A percentile compares a stretch with the other conserved stretches of the same genome.
phyloP scores from a whole-genome alignment of 1,140 invertebrate genomes.

The Sycobia sp. region DNA sequence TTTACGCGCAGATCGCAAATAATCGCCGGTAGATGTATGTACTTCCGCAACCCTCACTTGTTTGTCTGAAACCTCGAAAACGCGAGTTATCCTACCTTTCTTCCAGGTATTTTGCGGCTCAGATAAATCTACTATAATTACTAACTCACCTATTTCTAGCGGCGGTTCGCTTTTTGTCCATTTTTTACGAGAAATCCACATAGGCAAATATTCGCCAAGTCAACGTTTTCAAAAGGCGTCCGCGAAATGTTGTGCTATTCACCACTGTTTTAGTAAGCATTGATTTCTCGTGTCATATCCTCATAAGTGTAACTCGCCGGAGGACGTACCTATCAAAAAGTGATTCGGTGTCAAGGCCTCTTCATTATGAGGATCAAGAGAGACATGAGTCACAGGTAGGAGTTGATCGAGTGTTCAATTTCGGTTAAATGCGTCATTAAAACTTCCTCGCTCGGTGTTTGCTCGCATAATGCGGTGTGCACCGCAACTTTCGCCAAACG shows the following conservation, averaged over 20 bases:
- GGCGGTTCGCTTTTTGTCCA: background rate
- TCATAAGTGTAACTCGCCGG: background rate
- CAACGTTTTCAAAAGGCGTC: constrained; percentile 17
- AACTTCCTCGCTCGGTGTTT: too few relatives aligned
- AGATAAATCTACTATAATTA: background rate
- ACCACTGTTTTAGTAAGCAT: constrained; percentile 1
- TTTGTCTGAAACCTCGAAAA: background rate
- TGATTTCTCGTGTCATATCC: background rate
- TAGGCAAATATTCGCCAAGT: constrained; percentile 7
- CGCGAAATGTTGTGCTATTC: background rate
- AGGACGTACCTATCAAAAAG: too few relatives aligned
- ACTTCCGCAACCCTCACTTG: background rate
- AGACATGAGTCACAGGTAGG: too few relatives aligned
- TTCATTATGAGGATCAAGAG: too few relatives aligned
- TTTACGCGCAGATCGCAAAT: background rate
- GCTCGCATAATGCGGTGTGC: too few relatives aligned
- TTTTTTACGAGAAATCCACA: background rate
- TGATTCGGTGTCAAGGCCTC: too few relatives aligned
- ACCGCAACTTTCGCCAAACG: background rate
- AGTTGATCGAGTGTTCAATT: too few relatives aligned
- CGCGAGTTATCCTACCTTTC: background rate
- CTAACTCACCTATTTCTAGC: background rate
- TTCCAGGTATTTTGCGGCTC: background rate
- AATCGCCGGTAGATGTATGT: background rate
- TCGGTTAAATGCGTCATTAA: too few relatives aligned